Base-by-base conservation (phyloP, 2,113 vertebrate species). In the Petromus typicus region DNA sequence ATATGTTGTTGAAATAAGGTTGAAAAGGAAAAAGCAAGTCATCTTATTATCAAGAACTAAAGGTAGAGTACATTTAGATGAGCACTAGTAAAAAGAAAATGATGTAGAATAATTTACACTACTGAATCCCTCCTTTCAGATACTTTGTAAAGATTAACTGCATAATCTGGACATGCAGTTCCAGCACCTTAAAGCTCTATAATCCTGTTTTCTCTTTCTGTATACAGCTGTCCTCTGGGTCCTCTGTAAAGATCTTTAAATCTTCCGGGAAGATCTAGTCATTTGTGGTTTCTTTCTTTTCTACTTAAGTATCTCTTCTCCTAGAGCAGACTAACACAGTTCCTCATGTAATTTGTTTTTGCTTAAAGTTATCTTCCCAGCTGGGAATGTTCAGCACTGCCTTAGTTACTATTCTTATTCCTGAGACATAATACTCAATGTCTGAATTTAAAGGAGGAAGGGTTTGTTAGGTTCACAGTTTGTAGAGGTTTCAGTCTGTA, bases 111-210 rank as follows among this genome's bases (percentile, higher is more conserved):
- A 80, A 56, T 78, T 71, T 40, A 30, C 20, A 43, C 17, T 43
- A 0, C 20, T 40, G 8, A 27, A 30, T 18, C 20, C 48, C 14
- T 84, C 32, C 34, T 51, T 54, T 11, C 34, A 64, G 37, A 51
- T 3, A 5, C 7, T 54, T 40, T 48, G 23, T 86, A 4, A 51
- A 20, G 6, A 75, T 43, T 56, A 89, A 66, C 2, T 13, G 10
- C 27, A 40, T 16, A 37, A 3, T 54, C 43, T 37, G 13, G 32
- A 27, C 32, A 43, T 54, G n/a, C 13, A 73, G 13, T 2, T 8
- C 22, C 16, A 1, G n/a, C n/a, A 51, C 64, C 1, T 43, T 80
- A 3, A 37, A 7, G 3, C 20, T 23, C 34, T 20, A 0, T 7
- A 1, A n/a, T 8, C 27, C 27, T 4, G 9, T 56, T 23, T 1